These are phyloP conservation scores for Eurois occulta DNA, from an alignment of 2,888 invertebrate species.

Conservation along the genomic window DNA sequence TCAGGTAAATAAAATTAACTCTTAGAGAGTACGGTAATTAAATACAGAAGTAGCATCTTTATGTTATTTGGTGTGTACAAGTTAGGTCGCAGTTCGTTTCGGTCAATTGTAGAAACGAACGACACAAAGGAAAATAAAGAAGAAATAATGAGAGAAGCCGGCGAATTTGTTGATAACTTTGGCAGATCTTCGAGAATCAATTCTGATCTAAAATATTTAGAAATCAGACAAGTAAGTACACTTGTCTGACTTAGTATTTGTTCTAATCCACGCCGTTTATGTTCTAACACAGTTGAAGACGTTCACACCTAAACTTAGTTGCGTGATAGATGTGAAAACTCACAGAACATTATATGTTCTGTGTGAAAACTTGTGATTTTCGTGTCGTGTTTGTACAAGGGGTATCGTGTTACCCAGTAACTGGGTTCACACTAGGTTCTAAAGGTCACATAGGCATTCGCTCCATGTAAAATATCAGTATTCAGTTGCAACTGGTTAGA, in stretches of 20 bases:
- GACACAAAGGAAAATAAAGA: neutral
- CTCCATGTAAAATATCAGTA: neutral
- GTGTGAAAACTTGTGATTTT: neutral
- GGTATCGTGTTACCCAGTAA: neutral
- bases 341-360: too few relatives aligned
- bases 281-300: neutral
- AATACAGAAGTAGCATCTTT: slow-evolving; percentile 6
- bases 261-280: neutral
- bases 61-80: slow-evolving; percentile 6
- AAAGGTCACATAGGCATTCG: neutral
- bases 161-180: neutral
- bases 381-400: neutral
- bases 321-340: neutral
- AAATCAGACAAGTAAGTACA: neutral
- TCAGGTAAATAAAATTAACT: slow-evolving; percentile 25
- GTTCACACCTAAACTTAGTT: neutral
- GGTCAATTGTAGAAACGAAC: neutral
- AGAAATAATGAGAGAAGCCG: too few relatives aligned
- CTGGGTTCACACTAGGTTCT: too few relatives aligned
- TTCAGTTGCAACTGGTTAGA: neutral
- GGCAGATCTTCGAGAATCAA: neutral
- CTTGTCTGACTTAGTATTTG: neutral
- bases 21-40: slow-evolving; percentile 2
- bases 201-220: neutral
- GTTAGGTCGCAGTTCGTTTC: neutral